phyloP scores from a whole-genome alignment of 2,797 vertebrate species.

The Sarcoramphus papa region DNA sequence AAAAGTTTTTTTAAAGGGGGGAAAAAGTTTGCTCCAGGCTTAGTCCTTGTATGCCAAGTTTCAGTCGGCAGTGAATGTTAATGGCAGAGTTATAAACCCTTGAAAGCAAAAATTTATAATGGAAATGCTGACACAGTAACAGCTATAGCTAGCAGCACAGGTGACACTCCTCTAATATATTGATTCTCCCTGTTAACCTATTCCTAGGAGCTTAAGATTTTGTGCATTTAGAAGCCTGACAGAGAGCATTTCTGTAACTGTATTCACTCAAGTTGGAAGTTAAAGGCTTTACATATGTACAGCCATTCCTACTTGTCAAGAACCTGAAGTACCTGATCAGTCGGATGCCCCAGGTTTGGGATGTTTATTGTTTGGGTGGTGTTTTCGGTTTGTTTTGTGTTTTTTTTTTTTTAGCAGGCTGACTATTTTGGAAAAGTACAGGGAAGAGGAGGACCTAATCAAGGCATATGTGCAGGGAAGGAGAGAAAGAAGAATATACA shows the following conservation, averaged over 20 bases:
- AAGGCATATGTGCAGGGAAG: not conserved
- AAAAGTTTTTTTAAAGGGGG: not conserved
- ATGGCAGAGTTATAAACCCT: slow-evolving; percentile 53
- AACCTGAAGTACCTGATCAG: not conserved
- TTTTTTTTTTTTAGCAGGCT: not conserved
- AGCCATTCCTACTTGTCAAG: not conserved
- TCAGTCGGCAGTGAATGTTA: slow-evolving; percentile 54
- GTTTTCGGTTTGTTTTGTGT: not conserved
- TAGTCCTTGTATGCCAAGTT: slow-evolving; percentile 40
- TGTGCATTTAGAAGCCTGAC: not conserved
- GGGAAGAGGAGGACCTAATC: not conserved
- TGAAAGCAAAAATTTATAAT: slow-evolving; percentile 46
- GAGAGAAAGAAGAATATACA: not conserved
- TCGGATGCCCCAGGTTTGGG: not conserved
- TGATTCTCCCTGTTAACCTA: slow-evolving; percentile 32
- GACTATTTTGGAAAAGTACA: not conserved
- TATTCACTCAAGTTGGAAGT: not conserved
- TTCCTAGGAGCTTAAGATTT: not conserved
- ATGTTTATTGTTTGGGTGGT: not conserved
- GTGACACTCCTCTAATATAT: slow-evolving; percentile 16
- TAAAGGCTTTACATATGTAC: not conserved
- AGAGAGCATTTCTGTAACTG: not conserved
- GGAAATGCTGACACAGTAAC: slow-evolving; percentile 58
- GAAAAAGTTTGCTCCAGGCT: slow-evolving; percentile 17
- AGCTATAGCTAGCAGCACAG: slow-evolving; percentile 40